Conservation (phyloP, 2,888 invertebrate genomes). For the Drosophila barbarae region DNA sequence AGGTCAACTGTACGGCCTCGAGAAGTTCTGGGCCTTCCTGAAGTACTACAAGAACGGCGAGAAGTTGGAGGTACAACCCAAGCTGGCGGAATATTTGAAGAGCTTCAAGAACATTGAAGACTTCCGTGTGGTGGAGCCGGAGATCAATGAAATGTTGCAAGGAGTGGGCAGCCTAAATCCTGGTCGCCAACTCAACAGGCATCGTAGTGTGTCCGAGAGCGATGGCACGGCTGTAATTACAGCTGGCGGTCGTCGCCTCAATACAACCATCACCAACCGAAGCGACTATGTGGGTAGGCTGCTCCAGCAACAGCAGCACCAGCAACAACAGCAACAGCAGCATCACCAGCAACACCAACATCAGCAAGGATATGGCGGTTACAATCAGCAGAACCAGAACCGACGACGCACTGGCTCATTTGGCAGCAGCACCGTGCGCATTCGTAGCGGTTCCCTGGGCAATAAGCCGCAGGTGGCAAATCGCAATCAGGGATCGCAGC, state of each 20-base stretch:
- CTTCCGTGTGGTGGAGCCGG: conserved; percentile 87
- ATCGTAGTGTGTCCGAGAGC: conserved; percentile 86
- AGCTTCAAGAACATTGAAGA: conserved; percentile 94
- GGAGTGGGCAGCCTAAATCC: conserved; percentile 80
- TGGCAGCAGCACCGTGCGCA: conserved; percentile 77
- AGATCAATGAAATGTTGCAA: conserved; percentile 83
- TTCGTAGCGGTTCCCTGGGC: conserved; percentile 79
- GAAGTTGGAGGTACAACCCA: conserved; percentile 87
- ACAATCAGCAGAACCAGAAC: conserved; percentile 63
- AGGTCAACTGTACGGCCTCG: conserved; percentile 98
- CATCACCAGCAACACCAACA: conserved; percentile 65
- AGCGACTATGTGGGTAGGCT: conserved; percentile 79
- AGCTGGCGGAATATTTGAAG: conserved; percentile 85
- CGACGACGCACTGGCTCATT: conserved; percentile 79
- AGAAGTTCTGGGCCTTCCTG: conserved; percentile 99
- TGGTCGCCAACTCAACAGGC: conserved; percentile 81
- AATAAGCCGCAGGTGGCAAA: conserved; percentile 78
- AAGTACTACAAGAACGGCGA: conserved; percentile 94
- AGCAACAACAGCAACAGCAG: conserved; percentile 67
- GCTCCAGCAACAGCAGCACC: conserved; percentile 72
- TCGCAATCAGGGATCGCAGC: conserved; percentile 76
- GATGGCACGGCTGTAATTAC: conserved; percentile 79
- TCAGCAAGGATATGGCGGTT: conserved; percentile 61
- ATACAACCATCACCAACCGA: conserved; percentile 79
- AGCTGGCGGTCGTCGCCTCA: conserved; percentile 70